A percentile compares a stretch with the other conserved stretches of the same genome.
These are phyloP conservation scores for Puntigrus tetrazona DNA, from an alignment of 2,113 vertebrate genomes.

Conservation along the genomic window DNA sequence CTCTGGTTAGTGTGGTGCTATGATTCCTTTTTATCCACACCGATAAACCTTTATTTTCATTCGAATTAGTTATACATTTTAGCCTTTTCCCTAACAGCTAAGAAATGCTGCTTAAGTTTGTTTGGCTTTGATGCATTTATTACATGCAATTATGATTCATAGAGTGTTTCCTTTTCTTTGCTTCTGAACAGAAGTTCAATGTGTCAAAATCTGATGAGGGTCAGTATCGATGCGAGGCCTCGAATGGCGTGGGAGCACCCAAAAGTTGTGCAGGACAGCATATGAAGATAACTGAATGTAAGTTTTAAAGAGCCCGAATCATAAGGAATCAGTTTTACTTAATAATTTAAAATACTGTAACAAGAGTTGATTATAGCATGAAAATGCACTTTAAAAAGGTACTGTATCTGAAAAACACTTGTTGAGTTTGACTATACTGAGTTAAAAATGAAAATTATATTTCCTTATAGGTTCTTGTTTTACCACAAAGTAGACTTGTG, in stretches of 20 bases:
- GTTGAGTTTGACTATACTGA: background rate
- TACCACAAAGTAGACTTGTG: background rate
- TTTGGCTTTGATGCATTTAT: background rate
- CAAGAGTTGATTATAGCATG: background rate
- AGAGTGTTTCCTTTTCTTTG: background rate
- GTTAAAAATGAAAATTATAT: too few relatives aligned
- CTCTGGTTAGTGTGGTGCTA: constrained; percentile 77
- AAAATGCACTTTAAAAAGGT: background rate
- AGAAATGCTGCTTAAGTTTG: background rate
- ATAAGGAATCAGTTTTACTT: background rate
- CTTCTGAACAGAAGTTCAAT: constrained; percentile 82
- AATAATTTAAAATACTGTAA: background rate
- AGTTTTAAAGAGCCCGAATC: constrained; percentile 39
- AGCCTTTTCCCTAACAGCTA: background rate
- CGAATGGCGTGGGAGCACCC: constrained; percentile 81
- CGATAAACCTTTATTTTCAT: background rate
- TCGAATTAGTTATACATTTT: background rate
- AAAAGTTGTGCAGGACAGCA: constrained; percentile 82
- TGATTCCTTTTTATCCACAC: background rate
- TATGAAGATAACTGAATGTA: constrained; percentile 84
- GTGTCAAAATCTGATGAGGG: constrained; percentile 85
- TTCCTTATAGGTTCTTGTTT: background rate
- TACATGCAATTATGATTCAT: background rate
- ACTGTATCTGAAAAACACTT: background rate
- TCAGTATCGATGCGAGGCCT: constrained; percentile 90